Evolutionary conservation across 2,888 invertebrate genomes (phyloP).

Genomic region (Synanthedon andrenaeformis): DNA sequence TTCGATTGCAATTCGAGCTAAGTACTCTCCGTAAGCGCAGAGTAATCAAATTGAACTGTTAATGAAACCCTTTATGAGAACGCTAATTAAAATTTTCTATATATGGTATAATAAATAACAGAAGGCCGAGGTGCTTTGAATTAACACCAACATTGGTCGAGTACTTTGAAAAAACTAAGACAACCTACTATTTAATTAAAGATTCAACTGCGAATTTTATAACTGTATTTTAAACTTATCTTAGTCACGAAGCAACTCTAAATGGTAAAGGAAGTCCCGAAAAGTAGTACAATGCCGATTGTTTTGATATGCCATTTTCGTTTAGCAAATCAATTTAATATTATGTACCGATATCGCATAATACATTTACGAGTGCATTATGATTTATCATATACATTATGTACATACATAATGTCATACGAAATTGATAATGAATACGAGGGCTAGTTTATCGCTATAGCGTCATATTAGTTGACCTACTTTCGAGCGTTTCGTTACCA

Average conservation of each 20-base stretch:
- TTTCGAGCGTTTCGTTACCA: conserved; percentile 55
- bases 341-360: conserved; percentile 9
- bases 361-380: neutral
- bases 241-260: neutral
- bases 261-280: neutral
- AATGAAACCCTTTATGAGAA: too few relatives aligned
- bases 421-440: conserved; percentile 56
- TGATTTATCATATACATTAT: neutral
- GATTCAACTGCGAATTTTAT: neutral
- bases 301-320: neutral
- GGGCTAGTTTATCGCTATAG: conserved; percentile 58
- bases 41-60: too few relatives aligned
- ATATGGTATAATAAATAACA: too few relatives aligned
- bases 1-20: too few relatives aligned
- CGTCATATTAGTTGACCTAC: conserved; percentile 58
- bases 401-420: conserved; percentile 17
- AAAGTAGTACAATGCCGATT: neutral
- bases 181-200: too few relatives aligned
- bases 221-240: neutral
- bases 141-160: too few relatives aligned
- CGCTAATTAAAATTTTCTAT: too few relatives aligned
- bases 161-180: too few relatives aligned
- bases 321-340: conserved; percentile 1
- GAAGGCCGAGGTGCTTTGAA: too few relatives aligned
- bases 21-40: too few relatives aligned